Percentiles rank a stretch among this genome's conserved stretches.
phyloP scores from a whole-genome alignment of 2,888 invertebrate species.

The Mallateleia sp. region DNA sequence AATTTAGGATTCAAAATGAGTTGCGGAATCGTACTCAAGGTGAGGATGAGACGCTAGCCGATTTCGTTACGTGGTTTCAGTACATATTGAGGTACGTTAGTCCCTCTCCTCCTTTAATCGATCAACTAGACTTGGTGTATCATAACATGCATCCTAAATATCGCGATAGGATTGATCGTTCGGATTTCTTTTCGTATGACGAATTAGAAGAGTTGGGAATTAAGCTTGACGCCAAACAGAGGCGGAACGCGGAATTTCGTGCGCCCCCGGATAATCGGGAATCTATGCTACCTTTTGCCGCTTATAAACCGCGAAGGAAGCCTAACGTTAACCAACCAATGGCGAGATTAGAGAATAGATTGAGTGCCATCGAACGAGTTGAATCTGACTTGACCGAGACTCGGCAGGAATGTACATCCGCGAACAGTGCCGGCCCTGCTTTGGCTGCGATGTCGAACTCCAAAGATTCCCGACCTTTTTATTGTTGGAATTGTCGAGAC shows the following conservation, averaged over 20 bases:
- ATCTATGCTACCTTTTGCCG: no score
- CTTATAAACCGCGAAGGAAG: no score
- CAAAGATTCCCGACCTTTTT: background rate
- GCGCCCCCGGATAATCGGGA: no score
- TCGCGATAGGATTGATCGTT: background rate
- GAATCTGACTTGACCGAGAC: no score
- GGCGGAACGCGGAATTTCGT: no score
- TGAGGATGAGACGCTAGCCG: conserved; percentile 7
- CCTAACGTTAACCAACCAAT: no score
- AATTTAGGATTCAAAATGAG: background rate
- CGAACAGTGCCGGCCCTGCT: no score
- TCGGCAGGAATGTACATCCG: no score
- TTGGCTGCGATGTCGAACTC: no score
- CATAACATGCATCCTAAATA: conserved; percentile 2
- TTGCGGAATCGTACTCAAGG: conserved; percentile 6
- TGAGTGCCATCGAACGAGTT: no score
- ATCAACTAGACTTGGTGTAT: conserved; percentile 6
- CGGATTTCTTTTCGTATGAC: background rate
- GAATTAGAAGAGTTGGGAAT: conserved; percentile 2
- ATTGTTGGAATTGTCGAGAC: background rate
- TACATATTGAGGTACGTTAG: background rate
- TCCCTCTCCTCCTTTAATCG: background rate
- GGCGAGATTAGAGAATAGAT: no score
- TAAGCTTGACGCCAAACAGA: no score
- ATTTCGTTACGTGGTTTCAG: conserved; percentile 12